Percentiles rank a stretch among this genome's conserved stretches.
Evolutionary conservation across 2,888 invertebrate genomes (phyloP).

Genomic region (Lithophane semibrunnea): DNA sequence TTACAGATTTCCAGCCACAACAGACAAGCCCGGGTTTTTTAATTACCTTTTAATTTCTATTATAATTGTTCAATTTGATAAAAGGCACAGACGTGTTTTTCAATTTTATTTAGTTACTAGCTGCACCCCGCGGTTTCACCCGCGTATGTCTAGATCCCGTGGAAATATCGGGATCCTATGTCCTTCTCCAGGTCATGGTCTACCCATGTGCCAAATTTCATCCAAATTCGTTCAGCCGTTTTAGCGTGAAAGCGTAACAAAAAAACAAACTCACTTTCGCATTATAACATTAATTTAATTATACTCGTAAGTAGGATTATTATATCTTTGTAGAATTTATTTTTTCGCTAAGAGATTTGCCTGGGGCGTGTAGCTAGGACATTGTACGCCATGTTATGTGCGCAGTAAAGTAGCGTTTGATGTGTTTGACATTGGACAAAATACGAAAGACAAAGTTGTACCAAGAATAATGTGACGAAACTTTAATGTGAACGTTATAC

Average conservation of each 20-base stretch:
- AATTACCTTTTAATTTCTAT: conserved; percentile 27
- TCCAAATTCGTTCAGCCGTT: too few species aligned
- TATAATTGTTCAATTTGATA: conserved; percentile 34
- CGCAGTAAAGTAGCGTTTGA: conserved; percentile 28
- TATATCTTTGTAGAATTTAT: conserved; percentile 13
- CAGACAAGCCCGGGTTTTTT: conserved; percentile 2
- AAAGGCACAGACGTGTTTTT: conserved; percentile 34
- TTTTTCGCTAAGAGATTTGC: conserved; percentile 46
- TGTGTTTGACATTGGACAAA: conserved; percentile 49
- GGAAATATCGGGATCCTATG: too few species aligned
- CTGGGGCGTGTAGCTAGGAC: conserved; percentile 17
- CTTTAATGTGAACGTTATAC: conserved; percentile 26
- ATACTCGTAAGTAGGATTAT: too few species aligned
- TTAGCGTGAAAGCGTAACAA: too few species aligned
- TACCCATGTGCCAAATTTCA: too few species aligned
- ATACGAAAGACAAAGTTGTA: conserved; percentile 37
- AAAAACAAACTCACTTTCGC: too few species aligned
- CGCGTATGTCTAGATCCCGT: too few species aligned
- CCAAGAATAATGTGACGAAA: conserved; percentile 42
- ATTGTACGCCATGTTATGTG: conserved; percentile 26
- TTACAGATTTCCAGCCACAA: conserved; percentile 24
- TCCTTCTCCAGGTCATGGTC: too few species aligned
- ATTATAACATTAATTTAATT: too few species aligned
- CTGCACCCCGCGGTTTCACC: too few species aligned
- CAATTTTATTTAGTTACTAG: conserved; percentile 14